Conservation (phyloP, 2,888 invertebrate genomes). For the Salpingus planirostris region DNA sequence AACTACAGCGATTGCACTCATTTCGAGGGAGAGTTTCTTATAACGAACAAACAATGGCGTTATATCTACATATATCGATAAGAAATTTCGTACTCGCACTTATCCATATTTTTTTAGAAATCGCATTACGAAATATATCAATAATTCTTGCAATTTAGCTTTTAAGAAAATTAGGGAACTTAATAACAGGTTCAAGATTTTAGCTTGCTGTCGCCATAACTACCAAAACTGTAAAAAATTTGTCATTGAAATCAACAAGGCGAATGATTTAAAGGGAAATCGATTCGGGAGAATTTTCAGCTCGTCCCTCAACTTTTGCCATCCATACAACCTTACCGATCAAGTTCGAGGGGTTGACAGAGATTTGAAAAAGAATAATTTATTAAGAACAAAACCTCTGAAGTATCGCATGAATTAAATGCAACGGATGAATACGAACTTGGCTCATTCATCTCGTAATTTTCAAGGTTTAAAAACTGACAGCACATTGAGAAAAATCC, state of each 20-base stretch:
- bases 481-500: neutral
- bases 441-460: neutral
- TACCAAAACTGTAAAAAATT: neutral
- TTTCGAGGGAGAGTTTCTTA: no score
- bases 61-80: no score
- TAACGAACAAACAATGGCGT: no score
- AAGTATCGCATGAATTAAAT: neutral
- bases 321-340: neutral
- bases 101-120: neutral
- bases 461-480: neutral
- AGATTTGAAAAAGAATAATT: neutral
- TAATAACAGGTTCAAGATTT: conserved; percentile 13
- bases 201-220: conserved; percentile 9
- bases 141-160: neutral
- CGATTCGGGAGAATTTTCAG: neutral
- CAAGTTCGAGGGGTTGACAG: neutral
- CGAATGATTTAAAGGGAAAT: neutral
- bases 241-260: neutral
- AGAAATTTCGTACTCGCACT: no score
- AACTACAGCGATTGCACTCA: no score
- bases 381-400: neutral
- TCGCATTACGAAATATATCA: neutral
- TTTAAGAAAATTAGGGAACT: neutral
- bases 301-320: neutral
- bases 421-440: neutral